Percentiles rank a stretch among this genome's conserved stretches.
phyloP scores from a whole-genome alignment of 1,140 invertebrate species.

The Choristoneura fumiferana region DNA sequence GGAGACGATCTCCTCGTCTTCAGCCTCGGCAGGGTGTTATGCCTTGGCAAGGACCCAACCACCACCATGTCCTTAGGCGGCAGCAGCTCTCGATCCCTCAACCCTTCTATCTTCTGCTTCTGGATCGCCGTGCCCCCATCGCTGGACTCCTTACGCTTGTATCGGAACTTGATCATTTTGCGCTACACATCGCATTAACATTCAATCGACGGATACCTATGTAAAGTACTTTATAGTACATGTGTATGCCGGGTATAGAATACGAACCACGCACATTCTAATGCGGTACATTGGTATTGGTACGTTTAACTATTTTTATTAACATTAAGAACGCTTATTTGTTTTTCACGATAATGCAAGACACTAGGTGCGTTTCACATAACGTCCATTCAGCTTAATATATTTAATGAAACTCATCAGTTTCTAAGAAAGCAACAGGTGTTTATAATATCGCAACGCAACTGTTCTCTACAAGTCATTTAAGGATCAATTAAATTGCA shows the following conservation, averaged over 20 bases:
- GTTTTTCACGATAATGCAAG: no score
- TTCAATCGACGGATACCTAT: constrained; percentile 27
- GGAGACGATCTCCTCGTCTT: constrained; percentile 49
- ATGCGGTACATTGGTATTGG: background rate
- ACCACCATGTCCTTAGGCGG: constrained; percentile 68
- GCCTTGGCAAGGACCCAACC: constrained; percentile 50
- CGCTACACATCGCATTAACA: constrained; percentile 49
- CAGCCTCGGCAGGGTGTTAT: constrained; percentile 70
- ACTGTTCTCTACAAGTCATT: no score
- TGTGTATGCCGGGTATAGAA: background rate
- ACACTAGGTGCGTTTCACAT: no score
- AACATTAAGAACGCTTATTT: no score
- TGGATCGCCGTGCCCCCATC: constrained; percentile 63
- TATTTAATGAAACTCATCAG: no score
- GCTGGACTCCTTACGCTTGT: constrained; percentile 79
- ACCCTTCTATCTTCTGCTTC: constrained; percentile 69
- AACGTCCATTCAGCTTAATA: no score
- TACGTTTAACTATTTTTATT: constrained; percentile 1
- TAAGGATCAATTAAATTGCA: no score
- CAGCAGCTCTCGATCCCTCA: constrained; percentile 61
- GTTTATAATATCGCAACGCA: no score
- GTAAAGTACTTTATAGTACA: background rate
- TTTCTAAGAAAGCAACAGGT: no score
- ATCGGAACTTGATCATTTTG: constrained; percentile 82
- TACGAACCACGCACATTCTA: constrained; percentile 8